Percentiles rank a stretch among this genome's conserved stretches.
Conservation (phyloP, 2,113 vertebrate genomes). For the Bothrops jararaca region DNA sequence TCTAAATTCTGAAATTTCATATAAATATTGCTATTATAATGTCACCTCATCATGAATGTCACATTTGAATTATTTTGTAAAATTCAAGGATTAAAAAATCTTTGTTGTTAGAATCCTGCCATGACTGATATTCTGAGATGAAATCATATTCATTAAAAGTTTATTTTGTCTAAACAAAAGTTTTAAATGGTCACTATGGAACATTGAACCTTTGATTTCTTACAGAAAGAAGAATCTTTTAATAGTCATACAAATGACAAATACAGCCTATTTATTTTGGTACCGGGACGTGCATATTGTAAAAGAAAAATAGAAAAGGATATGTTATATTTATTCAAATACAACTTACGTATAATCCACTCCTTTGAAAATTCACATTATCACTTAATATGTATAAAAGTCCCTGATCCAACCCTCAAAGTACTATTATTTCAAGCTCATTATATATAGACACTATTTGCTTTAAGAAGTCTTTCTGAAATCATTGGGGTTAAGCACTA, state of each 20-base stretch:
- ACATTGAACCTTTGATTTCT: neutral
- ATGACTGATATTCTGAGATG: neutral
- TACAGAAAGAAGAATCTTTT: neutral
- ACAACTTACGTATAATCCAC: neutral
- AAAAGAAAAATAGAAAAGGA: neutral
- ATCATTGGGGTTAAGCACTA: neutral
- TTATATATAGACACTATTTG: slow-evolving; percentile 18
- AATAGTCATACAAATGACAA: neutral
- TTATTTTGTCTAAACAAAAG: slow-evolving; percentile 8
- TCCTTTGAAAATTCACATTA: neutral
- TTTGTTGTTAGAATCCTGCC: neutral
- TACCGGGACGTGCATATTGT: neutral
- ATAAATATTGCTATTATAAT: slow-evolving; percentile 11
- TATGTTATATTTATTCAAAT: neutral
- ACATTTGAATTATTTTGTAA: slow-evolving; percentile 14
- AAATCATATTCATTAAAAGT: neutral
- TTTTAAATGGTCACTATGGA: neutral
- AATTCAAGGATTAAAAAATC: neutral
- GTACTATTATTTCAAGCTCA: neutral
- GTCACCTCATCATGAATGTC: neutral
- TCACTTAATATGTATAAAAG: neutral
- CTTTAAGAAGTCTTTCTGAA: slow-evolving; percentile 10
- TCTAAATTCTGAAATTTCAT: neutral
- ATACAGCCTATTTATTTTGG: neutral
- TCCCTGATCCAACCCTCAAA: neutral